Conservation (phyloP, 2,888 invertebrate genomes). For the Diachrysia chrysitis region DNA sequence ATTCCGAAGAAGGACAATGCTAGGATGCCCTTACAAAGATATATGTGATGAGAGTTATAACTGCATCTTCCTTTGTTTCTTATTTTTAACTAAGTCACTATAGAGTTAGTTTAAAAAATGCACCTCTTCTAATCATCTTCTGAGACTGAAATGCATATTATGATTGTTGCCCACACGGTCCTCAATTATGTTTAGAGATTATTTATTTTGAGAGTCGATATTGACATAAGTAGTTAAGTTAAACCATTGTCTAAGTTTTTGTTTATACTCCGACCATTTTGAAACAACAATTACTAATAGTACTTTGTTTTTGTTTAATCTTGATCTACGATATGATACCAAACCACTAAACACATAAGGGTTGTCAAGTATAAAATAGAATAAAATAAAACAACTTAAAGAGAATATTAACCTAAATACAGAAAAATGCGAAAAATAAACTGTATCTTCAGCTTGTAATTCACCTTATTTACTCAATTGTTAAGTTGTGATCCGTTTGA, state of each 20-base stretch:
- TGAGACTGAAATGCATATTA: not conserved
- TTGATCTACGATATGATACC: not conserved
- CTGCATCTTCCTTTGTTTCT: no score
- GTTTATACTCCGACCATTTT: not conserved
- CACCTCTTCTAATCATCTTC: not conserved
- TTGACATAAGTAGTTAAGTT: not conserved
- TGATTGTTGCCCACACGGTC: not conserved
- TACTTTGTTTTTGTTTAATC: not conserved
- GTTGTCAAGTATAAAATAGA: no score
- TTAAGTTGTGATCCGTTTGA: no score
- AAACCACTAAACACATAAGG: no score
- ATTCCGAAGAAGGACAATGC: not conserved
- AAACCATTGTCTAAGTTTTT: not conserved
- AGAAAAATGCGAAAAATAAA: no score
- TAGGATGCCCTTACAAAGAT: not conserved
- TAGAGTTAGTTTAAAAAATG: not conserved
- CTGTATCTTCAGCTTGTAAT: no score
- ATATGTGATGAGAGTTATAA: not conserved
- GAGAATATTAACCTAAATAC: no score
- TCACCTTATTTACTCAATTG: no score
- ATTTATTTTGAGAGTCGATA: not conserved
- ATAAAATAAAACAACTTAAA: no score
- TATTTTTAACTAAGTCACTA: not conserved
- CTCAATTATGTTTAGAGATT: not conserved
- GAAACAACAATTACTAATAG: not conserved